phyloP scores from a whole-genome alignment of 2,113 vertebrate genomes.

The Condylura cristata region DNA sequence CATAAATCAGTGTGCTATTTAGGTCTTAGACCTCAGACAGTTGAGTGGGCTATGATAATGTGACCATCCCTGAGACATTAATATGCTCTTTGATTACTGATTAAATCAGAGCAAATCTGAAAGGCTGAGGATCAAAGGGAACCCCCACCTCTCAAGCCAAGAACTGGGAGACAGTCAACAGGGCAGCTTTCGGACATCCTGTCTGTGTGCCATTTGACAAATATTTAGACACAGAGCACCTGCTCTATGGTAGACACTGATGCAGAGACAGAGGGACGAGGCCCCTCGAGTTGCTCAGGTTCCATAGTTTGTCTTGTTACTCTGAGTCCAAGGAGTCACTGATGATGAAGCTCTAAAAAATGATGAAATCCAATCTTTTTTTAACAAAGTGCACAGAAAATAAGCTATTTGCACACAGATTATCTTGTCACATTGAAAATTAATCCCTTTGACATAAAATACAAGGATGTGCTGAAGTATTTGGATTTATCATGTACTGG shows the following conservation, averaged over 20 bases:
- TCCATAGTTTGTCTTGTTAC: not conserved
- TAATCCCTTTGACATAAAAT: slow-evolving; percentile 4
- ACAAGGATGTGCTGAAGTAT: not conserved
- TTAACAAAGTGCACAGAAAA: not conserved
- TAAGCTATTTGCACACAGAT: not conserved
- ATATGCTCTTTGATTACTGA: not conserved
- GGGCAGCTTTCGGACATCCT: not conserved
- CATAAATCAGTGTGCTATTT: not conserved
- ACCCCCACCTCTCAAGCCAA: not conserved
- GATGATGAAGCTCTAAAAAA: not conserved
- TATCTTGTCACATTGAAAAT: slow-evolving; percentile 21
- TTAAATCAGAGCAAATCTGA: not conserved
- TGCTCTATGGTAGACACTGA: not conserved
- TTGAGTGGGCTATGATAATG: not conserved
- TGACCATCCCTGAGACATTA: slow-evolving; percentile 23
- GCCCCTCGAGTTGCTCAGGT: not conserved
- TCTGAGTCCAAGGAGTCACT: not conserved
- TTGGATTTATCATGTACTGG: not conserved
- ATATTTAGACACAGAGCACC: not conserved
- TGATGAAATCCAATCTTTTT: not conserved
- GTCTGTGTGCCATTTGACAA: not conserved
- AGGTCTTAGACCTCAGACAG: not conserved
- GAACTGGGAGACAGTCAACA: not conserved
- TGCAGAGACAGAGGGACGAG: not conserved
- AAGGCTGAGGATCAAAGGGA: slow-evolving; percentile 14